Evolutionary conservation across 1,140 invertebrate species (phyloP), one percentile per base, ranked within the genome.

Genomic region (Nephotettix cincticeps): DNA sequence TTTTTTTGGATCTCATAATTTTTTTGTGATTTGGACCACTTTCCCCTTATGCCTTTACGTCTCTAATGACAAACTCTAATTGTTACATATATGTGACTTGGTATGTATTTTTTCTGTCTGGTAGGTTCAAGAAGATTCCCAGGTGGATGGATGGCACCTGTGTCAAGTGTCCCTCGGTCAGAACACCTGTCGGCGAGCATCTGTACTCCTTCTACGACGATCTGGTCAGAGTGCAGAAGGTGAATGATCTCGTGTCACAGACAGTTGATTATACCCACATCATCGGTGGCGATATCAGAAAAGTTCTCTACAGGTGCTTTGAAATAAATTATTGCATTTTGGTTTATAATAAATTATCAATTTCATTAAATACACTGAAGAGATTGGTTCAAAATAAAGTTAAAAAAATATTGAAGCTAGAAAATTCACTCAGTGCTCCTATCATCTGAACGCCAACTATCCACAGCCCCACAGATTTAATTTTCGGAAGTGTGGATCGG

Each of bases 61-160:
- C n/a, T n/a, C n/a, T n/a, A n/a, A n/a, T n/a, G n/a, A n/a, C n/a
- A n/a, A n/a, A n/a, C n/a, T n/a, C n/a, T n/a, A n/a, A n/a, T n/a
- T n/a, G n/a, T n/a, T n/a, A n/a, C n/a, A n/a, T n/a, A n/a, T n/a
- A n/a, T n/a, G n/a, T n/a, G n/a, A n/a, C n/a, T n/a, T n/a, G n/a
- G n/a, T n/a, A n/a, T n/a, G n/a, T n/a, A n/a, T n/a, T n/a, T n/a
- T n/a, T n/a, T n/a, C n/a, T 36, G 32, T 36, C 32, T 90, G 69
- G 73, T 92, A 85, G 86, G 83, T 79, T 93, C 1, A 92, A 91
- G 77, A 75, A 82, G 4, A 93, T 96, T 79, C 85, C 90, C 0
- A 87, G 94, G 9, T 96, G 94, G 94, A 91, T 93, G 89, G 83
- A 89, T 71, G 88, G 88, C n/a, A 92, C 90, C 13, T 96, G 94